Evolutionary conservation across 2,888 invertebrate species (phyloP).

Genomic region (Limnephilus marmoratus): DNA sequence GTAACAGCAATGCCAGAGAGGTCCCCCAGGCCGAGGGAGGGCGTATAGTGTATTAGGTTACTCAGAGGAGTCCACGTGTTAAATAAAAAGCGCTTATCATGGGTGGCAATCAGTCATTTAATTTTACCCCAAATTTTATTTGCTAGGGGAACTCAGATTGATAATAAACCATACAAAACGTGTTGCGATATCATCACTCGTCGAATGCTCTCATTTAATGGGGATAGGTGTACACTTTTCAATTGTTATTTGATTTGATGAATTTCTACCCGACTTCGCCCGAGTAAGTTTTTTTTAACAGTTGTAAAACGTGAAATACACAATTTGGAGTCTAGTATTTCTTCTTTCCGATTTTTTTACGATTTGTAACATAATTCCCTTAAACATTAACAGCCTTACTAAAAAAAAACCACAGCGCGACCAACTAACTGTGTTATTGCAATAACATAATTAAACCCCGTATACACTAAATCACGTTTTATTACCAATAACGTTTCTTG

Average conservation of each 20-base stretch:
- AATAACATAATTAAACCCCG: no score
- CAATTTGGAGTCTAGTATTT: no score
- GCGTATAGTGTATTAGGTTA: constrained; percentile 5
- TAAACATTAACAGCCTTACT: no score
- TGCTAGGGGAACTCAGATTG: not conserved
- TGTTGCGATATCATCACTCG: not conserved
- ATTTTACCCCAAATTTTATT: not conserved
- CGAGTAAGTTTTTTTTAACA: not conserved
- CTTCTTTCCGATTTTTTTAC: no score
- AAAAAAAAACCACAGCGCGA: no score
- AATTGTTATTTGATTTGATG: not conserved
- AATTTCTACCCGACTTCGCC: not conserved
- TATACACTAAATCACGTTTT: no score
- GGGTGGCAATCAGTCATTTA: constrained; percentile 25
- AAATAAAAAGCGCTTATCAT: constrained; percentile 25
- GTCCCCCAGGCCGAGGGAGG: not conserved
- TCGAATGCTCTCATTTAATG: not conserved
- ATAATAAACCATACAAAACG: not conserved
- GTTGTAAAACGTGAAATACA: no score
- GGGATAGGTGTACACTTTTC: not conserved
- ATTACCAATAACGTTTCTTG: no score
- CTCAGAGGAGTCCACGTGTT: not conserved
- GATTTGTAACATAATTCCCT: no score
- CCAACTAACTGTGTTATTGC: no score
- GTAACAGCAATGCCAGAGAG: not conserved